These are phyloP conservation scores for Ammodytes marinus DNA, from an alignment of 2,113 vertebrate species.

Conservation along the genomic window DNA sequence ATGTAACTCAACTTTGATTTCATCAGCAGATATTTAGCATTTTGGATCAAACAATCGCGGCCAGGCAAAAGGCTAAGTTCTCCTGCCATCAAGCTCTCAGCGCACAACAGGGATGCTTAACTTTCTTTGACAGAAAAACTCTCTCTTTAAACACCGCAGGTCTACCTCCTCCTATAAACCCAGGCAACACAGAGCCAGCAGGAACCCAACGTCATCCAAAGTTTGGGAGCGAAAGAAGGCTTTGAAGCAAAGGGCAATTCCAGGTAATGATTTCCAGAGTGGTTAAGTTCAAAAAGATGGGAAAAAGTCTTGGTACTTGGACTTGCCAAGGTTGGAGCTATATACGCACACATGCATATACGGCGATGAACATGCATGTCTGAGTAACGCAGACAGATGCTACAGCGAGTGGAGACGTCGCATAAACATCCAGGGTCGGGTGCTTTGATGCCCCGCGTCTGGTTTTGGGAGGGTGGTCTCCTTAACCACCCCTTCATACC, in stretches of 20 bases:
- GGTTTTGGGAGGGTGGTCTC: slow-evolving; percentile 63
- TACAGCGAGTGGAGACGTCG: slow-evolving; percentile 27
- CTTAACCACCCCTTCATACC: slow-evolving; percentile 31
- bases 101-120: neutral
- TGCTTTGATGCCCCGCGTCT: slow-evolving; percentile 61
- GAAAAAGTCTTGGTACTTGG: slow-evolving; percentile 54
- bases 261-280: slow-evolving; percentile 81
- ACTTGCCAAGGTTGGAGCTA: slow-evolving; percentile 37
- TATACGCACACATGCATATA: neutral
- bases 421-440: slow-evolving; percentile 37
- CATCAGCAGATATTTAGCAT: neutral
- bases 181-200: slow-evolving; percentile 6
- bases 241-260: slow-evolving; percentile 69
- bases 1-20: slow-evolving; percentile 31
- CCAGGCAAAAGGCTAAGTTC: neutral
- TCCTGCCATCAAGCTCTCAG: neutral
- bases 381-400: slow-evolving; percentile 39
- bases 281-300: slow-evolving; percentile 69
- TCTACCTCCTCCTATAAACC: slow-evolving; percentile 14
- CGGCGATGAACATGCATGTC: slow-evolving; percentile 25
- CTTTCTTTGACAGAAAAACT: slow-evolving; percentile 22
- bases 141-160: slow-evolving; percentile 25
- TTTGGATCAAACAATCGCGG: slow-evolving; percentile 1
- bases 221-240: slow-evolving; percentile 34
- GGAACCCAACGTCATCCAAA: slow-evolving; percentile 39